Evolutionary conservation across 2,888 invertebrate species (phyloP), one percentile per base, ranked within the genome.

Genomic region (Eupsilia transversa): DNA sequence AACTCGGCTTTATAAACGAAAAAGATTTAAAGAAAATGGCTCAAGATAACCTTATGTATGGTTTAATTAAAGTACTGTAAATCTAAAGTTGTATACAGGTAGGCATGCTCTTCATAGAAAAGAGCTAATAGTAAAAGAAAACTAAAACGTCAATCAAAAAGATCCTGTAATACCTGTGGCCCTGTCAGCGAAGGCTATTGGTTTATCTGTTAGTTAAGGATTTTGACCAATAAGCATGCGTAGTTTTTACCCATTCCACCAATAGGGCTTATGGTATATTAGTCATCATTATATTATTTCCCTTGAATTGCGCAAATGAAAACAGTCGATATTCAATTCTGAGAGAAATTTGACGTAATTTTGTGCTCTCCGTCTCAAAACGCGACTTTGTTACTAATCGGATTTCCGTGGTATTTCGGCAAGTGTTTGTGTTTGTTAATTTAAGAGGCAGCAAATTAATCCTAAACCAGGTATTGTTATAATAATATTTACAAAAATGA

Each of bases 401-500:
- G 54, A 41, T 74, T 71, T 64, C 57, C 14, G 84, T 86, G 80
- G 46, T 64, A 70, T 65, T 69, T 77, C 60, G 49, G 17, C n/a
- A 71, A 78, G 77, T 75, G 65, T 68, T 76, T 71, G 59, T 79
- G 72, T 60, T 52, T 70, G 38, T 73, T 66, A 54, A 35, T 72
- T 61, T 23, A 52, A 27, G 17, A 30, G 52, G 49, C 64, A 59
- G 38, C 12, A 61, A 46, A 68, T 76, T 73, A 20, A 61, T 54
- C 68, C 1, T 38, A 57, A 38, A 43, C 43, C 75, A 84, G 86
- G 86, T 86, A 82, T 52, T 59, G 27, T 38, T 38, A 20, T 56
- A 63, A 66, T 72, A 66, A 63, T 60, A 74, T 74, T 76, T 60
- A 66, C 76, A 35, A 81, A 80, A 88, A 82, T 81, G 76, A 82